Base-by-base conservation (phyloP, 2,888 invertebrate genomes). In the Corythucha ciliata region DNA sequence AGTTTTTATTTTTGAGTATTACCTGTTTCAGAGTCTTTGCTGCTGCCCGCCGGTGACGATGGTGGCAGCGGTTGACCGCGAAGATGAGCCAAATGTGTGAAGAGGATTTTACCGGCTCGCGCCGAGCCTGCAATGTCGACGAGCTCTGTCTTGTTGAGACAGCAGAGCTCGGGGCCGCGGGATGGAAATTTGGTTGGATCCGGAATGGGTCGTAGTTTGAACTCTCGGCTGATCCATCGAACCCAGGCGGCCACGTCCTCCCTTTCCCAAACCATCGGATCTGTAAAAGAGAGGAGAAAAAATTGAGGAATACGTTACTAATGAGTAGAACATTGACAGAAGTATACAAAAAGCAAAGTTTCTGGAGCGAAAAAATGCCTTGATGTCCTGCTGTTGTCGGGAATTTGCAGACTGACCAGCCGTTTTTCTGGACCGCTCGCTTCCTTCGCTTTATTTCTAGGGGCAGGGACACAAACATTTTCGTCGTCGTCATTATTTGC, bases 251-350 rank as follows among this genome's bases (percentile, higher is more conserved):
- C 67, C 56, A 81, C 75, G 65, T 81, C 75, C 25, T 67, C 67
- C 14, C 68, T 63, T 53, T 69, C 74, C 81, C 81, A 81, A 63
- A 76, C 77, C 44, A 72, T 70, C 22, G 80, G 80, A 72, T 81
- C 80, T 76, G 63, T 29, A 64, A 65, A 12, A 47, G 14, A 37
- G 27, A 29, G 2, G 41, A 40, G 12, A 47, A 29, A 12, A 29
- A 29, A 29, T 29, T 10, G 12, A 29, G 10, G 12, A 29, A 29
- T 29, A 29, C 12, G 10, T 29, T 29, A 29, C 12, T 10, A 29
- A 10, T 29, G 12, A 29, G 29, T 29, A 29, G 10, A 29, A 10
- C 12, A 10, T 29, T 29, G 29, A 29, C 12, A 10, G 12, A 29
- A 29, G 12, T 10, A 29, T 10, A 29, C 10, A 29, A 29, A 29